Conservation (phyloP, 2,888 invertebrate species). For the Leistus spinibarbis region DNA sequence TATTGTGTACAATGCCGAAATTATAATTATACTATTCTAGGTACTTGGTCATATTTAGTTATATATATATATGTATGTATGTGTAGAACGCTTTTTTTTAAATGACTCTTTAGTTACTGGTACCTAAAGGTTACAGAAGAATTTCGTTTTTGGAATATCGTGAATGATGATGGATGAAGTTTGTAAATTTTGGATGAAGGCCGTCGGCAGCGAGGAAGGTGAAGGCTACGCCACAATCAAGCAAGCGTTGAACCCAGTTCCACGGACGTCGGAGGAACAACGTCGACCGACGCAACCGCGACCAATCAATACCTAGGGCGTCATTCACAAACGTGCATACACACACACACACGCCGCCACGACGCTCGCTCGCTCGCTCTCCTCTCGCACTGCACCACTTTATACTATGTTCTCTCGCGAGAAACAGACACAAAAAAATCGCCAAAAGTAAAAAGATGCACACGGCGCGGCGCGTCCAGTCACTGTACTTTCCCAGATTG, state of each 20-base stretch:
- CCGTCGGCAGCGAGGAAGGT: conserved; percentile 43
- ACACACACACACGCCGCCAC: background rate
- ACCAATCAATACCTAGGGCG: conserved; percentile 31
- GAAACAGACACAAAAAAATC: background rate
- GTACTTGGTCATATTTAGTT: too few relatives aligned
- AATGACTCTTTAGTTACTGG: too few relatives aligned
- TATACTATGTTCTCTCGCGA: too few relatives aligned
- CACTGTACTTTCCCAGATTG: background rate
- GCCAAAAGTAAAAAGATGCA: background rate
- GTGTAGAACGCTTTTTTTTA: too few relatives aligned
- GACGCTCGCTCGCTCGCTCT: conserved; percentile 1
- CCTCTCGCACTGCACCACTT: background rate
- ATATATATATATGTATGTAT: too few relatives aligned
- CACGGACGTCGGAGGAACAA: conserved; percentile 3
- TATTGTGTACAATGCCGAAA: background rate
- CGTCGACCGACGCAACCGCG: conserved; percentile 7
- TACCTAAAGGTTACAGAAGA: too few relatives aligned
- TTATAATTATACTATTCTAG: too few relatives aligned
- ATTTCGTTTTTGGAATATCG: too few relatives aligned
- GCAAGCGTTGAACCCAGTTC: conserved; percentile 31
- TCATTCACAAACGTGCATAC: conserved; percentile 25
- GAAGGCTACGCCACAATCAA: conserved; percentile 46
- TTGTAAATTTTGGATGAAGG: conserved; percentile 15
- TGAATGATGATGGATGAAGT: background rate
- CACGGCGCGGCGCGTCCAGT: background rate